phyloP scores from a whole-genome alignment of 2,797 vertebrate species.

The Ataeniobius toweri region DNA sequence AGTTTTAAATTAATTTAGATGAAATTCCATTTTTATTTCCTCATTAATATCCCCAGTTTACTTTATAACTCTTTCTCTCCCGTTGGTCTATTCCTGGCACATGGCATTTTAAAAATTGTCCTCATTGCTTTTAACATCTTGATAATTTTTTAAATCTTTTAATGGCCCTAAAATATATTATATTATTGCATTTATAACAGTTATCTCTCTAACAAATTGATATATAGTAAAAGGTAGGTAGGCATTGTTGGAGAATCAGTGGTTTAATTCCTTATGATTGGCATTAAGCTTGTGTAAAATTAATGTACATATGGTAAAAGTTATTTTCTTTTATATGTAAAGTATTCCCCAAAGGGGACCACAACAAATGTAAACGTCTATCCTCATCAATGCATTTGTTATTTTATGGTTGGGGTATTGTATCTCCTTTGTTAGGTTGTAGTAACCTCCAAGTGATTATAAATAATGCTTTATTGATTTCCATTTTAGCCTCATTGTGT shows the following conservation, averaged over 20 bases:
- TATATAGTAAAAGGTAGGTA: too few relatives aligned
- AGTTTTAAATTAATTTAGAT: too few relatives aligned
- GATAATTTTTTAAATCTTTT: background rate
- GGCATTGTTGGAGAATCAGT: background rate
- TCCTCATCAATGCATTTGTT: background rate
- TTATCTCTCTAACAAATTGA: background rate
- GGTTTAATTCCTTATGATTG: background rate
- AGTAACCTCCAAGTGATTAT: background rate
- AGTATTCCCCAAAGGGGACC: background rate
- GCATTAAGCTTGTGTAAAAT: background rate
- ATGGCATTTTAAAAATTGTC: background rate
- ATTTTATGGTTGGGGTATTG: background rate
- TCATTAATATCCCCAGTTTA: background rate
- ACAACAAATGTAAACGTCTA: background rate
- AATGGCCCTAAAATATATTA: background rate
- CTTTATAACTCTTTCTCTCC: background rate
- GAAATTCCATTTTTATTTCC: background rate
- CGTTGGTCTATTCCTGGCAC: too few relatives aligned
- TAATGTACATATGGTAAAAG: background rate
- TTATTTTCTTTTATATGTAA: background rate
- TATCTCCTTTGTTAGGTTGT: background rate
- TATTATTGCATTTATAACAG: background rate
- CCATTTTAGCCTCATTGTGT: background rate
- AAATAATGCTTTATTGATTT: background rate
- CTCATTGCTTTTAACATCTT: background rate